Evolutionary conservation across 2,888 invertebrate genomes (phyloP).

Genomic region (Heteromyza rotundicornis): DNA sequence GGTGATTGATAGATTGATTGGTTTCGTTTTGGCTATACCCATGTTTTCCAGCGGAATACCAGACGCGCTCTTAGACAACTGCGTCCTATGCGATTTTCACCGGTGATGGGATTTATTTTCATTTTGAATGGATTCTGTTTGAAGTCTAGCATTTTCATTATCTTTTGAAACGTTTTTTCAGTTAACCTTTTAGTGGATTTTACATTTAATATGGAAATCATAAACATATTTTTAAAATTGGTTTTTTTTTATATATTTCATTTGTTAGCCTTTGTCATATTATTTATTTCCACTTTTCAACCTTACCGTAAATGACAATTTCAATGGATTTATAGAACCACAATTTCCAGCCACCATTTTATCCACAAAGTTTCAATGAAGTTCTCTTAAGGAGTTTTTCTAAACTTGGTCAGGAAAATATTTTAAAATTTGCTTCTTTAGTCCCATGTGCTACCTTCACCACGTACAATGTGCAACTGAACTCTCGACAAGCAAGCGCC

Average conservation of each 20-base stretch:
- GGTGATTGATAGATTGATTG: background rate
- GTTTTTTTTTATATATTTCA: background rate
- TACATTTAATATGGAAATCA: background rate
- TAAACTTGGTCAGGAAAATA: too few relatives aligned
- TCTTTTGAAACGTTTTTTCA: constrained; percentile 1
- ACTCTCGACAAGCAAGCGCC: constrained; percentile 18
- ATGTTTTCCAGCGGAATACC: constrained; percentile 61
- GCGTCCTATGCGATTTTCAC: constrained; percentile 53
- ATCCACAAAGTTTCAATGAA: background rate
- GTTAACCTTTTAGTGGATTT: background rate
- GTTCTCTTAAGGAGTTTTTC: too few relatives aligned
- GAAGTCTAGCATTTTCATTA: constrained; percentile 53
- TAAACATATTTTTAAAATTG: constrained; percentile 13
- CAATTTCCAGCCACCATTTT: constrained; percentile 48
- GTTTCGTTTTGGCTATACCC: constrained; percentile 44
- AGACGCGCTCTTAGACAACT: constrained; percentile 56
- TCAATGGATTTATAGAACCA: constrained; percentile 40
- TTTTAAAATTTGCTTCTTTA: too few relatives aligned
- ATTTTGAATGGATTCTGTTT: constrained; percentile 59
- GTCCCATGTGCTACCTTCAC: too few relatives aligned
- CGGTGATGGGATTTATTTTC: constrained; percentile 47
- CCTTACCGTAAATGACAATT: constrained; percentile 53
- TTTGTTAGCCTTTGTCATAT: background rate
- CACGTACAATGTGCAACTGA: constrained; percentile 49
- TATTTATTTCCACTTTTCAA: background rate